Base-by-base conservation (phyloP, 2,888 invertebrate genomes). In the Lasioglossum marginatum region DNA sequence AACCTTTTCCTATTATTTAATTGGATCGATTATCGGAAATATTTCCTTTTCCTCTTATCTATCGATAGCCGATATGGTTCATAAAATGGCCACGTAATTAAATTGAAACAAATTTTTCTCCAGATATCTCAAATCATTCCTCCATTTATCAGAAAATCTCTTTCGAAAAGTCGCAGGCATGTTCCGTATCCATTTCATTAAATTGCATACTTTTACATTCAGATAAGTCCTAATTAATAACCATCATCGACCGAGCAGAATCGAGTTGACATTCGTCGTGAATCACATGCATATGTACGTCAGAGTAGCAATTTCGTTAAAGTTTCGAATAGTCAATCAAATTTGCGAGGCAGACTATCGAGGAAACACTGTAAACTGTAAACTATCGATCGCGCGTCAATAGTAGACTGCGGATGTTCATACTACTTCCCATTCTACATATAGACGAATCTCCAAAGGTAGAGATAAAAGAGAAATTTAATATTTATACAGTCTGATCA, bases 11-110 rank as follows among this genome's bases (percentile, higher is more conserved):
- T n/a, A 12, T n/a, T n/a, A 57, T 57, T 57, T 57, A 23, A 57
- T 57, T 57, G 2, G 57, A 57, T 57, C n/a, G 57, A 57, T 57
- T 57, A 57, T 57, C 57, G 57, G 57, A 57, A 57, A 57, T 57
- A 57, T 57, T 57, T 57, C 4, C 12, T 10, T 3, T n/a, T 0
- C 8, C n/a, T n/a, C 23, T 2, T n/a, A n/a, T 57, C 16, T 23
- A 8, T 19, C 52, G 23, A 10, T n/a, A n/a, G 10, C 23, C n/a
- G n/a, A 10, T n/a, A 3, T 10, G 52, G 10, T n/a, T 23, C 52
- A 2, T 23, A 10, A 57, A 57, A 57, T n/a, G 52, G n/a, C 52
- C 52, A n/a, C 52, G 45, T 45, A 45, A 45, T 45, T 16, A 45
- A 16, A 45, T 45, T 16, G 45, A 19, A 45, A 5, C 16, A 45